phyloP scores from a whole-genome alignment of 2,888 invertebrate genomes.

The Celastrina argiolus region DNA sequence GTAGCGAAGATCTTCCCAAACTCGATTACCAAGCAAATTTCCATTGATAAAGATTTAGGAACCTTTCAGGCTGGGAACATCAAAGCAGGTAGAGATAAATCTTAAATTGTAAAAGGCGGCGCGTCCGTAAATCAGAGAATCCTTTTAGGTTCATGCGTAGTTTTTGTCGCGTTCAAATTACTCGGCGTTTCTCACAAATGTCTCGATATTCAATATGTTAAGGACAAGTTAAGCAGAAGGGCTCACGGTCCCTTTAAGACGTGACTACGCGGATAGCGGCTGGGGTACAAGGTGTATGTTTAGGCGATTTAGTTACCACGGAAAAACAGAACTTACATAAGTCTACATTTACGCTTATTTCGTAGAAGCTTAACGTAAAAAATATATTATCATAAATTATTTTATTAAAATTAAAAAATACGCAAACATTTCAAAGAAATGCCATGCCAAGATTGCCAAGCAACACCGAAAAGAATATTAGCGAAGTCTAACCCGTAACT shows the following conservation, averaged over 20 bases:
- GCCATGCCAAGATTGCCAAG: too few species aligned
- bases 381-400: too few species aligned
- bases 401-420: too few species aligned
- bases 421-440: too few species aligned
- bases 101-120: constrained; percentile 22
- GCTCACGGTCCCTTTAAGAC: constrained; percentile 38
- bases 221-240: constrained; percentile 54
- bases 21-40: neutral
- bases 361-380: too few species aligned
- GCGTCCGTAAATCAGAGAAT: constrained; percentile 24
- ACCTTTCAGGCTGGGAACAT: constrained; percentile 2
- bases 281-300: constrained; percentile 33
- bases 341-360: too few species aligned
- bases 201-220: constrained; percentile 49
- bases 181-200: constrained; percentile 34
- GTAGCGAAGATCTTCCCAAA: neutral
- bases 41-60: constrained; percentile 2
- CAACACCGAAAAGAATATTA: neutral
- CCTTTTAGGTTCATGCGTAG: constrained; percentile 24
- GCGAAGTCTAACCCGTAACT: neutral
- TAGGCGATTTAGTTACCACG: neutral
- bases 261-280: constrained; percentile 41
- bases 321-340: too few species aligned
- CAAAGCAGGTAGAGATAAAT: constrained; percentile 19
- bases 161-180: constrained; percentile 32